Evolutionary conservation across 1,140 invertebrate species (phyloP).

Genomic region (Neuroterus valhalla): DNA sequence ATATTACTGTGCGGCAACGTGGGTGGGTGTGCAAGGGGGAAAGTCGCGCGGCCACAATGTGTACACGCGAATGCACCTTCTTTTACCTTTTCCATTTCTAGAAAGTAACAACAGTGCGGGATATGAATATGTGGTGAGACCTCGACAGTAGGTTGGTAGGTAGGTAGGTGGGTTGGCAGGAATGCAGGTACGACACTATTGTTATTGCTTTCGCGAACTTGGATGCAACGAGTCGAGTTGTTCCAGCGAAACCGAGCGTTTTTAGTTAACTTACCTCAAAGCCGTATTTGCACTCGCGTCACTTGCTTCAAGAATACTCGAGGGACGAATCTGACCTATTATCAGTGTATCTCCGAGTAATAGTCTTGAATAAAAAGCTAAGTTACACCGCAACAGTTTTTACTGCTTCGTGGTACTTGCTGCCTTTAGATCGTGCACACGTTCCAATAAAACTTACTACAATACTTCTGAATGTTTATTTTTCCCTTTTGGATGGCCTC

Average conservation of each 20-base stretch:
- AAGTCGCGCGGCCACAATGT: neutral
- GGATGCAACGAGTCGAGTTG: neutral
- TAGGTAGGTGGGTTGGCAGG: slow-evolving; percentile 21
- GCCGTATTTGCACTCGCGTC: slow-evolving; percentile 12
- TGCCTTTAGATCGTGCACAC: too few relatives aligned
- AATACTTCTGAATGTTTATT: neutral
- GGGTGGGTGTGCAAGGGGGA: neutral
- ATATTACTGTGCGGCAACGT: slow-evolving; percentile 42
- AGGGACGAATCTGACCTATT: slow-evolving; percentile 14
- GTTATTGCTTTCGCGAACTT: slow-evolving; percentile 51
- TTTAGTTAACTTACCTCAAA: slow-evolving; percentile 4
- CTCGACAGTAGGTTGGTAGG: slow-evolving; percentile 31
- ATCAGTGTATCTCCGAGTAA: neutral
- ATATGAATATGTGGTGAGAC: neutral
- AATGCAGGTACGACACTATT: slow-evolving; percentile 38
- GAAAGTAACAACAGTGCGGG: slow-evolving; percentile 29
- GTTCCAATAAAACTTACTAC: too few relatives aligned
- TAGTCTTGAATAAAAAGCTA: neutral
- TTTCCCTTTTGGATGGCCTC: neutral
- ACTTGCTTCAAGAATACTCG: slow-evolving; percentile 1
- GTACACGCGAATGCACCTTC: slow-evolving; percentile 11
- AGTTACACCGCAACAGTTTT: too few relatives aligned
- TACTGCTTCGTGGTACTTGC: too few relatives aligned
- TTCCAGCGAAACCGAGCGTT: neutral
- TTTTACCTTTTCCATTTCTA: slow-evolving; percentile 30